Conservation (phyloP, 2,113 vertebrate genomes). For the Tachysurus vachellii region DNA sequence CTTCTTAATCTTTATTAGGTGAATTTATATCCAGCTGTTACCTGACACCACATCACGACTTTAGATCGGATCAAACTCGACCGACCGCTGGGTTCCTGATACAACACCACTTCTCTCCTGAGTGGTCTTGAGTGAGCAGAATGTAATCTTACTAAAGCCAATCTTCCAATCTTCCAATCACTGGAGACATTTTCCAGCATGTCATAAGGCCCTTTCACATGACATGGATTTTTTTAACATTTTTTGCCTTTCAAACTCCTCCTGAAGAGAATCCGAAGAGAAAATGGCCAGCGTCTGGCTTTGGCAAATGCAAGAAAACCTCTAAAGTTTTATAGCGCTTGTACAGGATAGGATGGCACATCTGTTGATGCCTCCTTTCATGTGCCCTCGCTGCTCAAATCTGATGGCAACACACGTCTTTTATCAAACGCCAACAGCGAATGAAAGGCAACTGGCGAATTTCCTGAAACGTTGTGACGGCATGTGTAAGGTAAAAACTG, state of each 20-base stretch:
- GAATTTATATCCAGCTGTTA: slow-evolving; percentile 50
- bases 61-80: slow-evolving; percentile 14
- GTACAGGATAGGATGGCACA: not conserved
- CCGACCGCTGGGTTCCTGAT: slow-evolving; percentile 37
- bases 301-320: not conserved
- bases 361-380: slow-evolving; percentile 15
- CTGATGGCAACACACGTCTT: not conserved
- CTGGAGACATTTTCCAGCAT: not conserved
- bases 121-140: slow-evolving; percentile 31
- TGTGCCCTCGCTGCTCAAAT: not conserved
- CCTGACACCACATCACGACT: slow-evolving; percentile 21
- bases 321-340: not conserved
- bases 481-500: not conserved
- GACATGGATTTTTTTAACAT: not conserved
- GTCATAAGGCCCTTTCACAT: not conserved
- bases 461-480: not conserved
- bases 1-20: slow-evolving; percentile 41
- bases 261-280: not conserved
- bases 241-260: not conserved
- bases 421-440: not conserved
- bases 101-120: slow-evolving; percentile 37
- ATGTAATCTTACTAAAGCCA: slow-evolving; percentile 48
- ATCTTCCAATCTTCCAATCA: not conserved
- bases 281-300: not conserved
- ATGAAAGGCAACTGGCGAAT: not conserved